phyloP scores from a whole-genome alignment of 1,140 invertebrate species.

The Drosophila tristis region DNA sequence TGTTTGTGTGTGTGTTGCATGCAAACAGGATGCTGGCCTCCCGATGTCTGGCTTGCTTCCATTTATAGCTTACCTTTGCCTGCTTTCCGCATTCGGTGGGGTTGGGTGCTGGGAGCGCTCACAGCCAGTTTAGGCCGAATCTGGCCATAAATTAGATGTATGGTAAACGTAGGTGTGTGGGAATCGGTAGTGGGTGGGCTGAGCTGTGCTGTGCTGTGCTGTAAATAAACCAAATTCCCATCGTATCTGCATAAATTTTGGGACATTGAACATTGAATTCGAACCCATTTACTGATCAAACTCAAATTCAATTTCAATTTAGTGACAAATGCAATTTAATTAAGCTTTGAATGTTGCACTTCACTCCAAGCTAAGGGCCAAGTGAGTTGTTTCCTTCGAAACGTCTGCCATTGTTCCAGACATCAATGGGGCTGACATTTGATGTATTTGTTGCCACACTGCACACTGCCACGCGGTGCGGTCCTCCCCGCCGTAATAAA shows the following conservation, averaged over 20 bases:
- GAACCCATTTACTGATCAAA: conserved; percentile 41
- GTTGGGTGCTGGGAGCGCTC: not conserved
- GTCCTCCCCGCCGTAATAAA: conserved; percentile 13
- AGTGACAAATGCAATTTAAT: conserved; percentile 65
- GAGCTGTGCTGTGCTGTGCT: conserved; percentile 9
- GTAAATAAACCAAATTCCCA: conserved; percentile 43
- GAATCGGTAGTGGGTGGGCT: not conserved
- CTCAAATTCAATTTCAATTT: conserved; percentile 57
- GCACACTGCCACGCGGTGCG: conserved; percentile 1
- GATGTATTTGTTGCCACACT: conserved; percentile 52
- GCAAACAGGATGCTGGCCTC: conserved; percentile 39
- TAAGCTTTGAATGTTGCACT: conserved; percentile 54
- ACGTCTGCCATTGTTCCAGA: not conserved
- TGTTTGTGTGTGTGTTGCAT: conserved; percentile 23
- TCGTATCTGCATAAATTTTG: conserved; percentile 33
- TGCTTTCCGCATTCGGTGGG: too few relatives aligned
- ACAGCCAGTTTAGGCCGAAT: conserved; percentile 12
- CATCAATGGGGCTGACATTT: conserved; percentile 49
- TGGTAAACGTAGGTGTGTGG: conserved; percentile 6
- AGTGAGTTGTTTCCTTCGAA: conserved; percentile 25
- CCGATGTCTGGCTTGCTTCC: conserved; percentile 44
- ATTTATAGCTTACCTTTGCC: conserved; percentile 52
- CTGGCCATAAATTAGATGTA: conserved; percentile 63
- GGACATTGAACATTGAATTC: conserved; percentile 18
- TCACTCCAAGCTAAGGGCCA: not conserved